Evolutionary conservation across 2,797 vertebrate genomes (phyloP), one percentile per base, ranked within the genome.

Genomic region (Gymnothorax reevesii): DNA sequence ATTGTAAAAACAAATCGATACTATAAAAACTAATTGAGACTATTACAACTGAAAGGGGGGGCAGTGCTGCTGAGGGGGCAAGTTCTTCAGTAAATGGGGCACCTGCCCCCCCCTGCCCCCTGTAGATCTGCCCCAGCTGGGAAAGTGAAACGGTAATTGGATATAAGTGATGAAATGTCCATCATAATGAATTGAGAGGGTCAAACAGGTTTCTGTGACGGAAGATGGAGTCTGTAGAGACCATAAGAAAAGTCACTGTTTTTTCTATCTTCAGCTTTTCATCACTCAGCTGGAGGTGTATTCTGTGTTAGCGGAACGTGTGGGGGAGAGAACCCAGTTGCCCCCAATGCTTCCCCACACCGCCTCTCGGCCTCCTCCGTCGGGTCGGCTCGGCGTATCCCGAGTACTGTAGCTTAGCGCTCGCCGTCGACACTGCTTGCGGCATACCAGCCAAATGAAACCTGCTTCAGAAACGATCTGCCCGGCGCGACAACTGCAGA

Each of bases 361-460:
- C 33, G 33, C 33, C 33, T 42, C 33, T 42, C 33, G 33, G 59
- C 27, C 60, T 55, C 42, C 27, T 75, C 22, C 22, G 55, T 20
- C 20, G 60, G 52, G 8, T 42, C 52, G 49, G 0, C 73, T 75
- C 25, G 33, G 33, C 2, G 33, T 42, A 42, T 42, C 33, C 33
- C 60, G 57, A 57, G 64, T 60, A 85, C 87, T 17, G 62, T 80
- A 84, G 83, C 52, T n/a, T n/a, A 79, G 52, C 10, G 52, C 77
- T 73, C 20, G 4, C 22, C 6, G 52, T 64, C 49, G 73, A 20
- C 49, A 84, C 71, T 73, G 66, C 15, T 71, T 59, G 71, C 25
- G 42, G 83, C 87, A 87, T 87, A 87, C 87, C 87, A 87, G 75
- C 57, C 33, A 82, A 87, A 87, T 87, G 57, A 87, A 87, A 87